phyloP scores from a whole-genome alignment of 2,797 vertebrate species.

The Aythya fuligula region DNA sequence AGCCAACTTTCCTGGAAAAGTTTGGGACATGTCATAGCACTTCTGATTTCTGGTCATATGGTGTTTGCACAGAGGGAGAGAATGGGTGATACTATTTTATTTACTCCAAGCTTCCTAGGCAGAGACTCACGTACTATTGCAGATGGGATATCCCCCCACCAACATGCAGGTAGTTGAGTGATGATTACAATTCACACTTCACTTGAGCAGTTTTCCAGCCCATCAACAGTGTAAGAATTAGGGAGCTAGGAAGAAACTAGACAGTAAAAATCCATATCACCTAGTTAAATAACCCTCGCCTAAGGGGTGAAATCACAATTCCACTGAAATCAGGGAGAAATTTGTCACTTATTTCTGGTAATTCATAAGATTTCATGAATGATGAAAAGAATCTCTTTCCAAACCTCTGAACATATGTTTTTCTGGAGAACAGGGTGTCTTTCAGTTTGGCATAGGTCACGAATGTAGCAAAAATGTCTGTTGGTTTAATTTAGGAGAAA shows the following conservation, averaged over 20 bases:
- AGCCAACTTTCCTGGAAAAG: neutral
- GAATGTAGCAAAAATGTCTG: neutral
- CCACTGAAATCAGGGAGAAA: neutral
- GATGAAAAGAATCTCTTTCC: neutral
- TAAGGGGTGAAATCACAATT: neutral
- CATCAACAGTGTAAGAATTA: neutral
- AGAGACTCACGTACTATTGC: fast-evolving
- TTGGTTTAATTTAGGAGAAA: conserved; percentile 8
- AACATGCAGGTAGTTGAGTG: neutral
- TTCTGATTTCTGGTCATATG: neutral
- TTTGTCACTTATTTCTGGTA: neutral
- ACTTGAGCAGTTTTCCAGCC: neutral
- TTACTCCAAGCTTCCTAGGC: neutral
- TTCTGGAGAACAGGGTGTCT: neutral
- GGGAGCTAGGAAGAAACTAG: neutral
- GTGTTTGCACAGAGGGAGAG: neutral
- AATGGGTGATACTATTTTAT: fast-evolving
- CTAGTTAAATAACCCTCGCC: neutral
- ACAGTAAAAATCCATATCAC: neutral
- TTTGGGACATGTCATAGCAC: neutral
- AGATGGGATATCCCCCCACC: neutral
- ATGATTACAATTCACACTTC: neutral
- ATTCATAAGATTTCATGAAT: neutral
- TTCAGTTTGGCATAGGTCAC: neutral
- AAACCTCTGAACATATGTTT: neutral